phyloP scores from a whole-genome alignment of 2,888 invertebrate genomes.

The Macrophya annulata region DNA sequence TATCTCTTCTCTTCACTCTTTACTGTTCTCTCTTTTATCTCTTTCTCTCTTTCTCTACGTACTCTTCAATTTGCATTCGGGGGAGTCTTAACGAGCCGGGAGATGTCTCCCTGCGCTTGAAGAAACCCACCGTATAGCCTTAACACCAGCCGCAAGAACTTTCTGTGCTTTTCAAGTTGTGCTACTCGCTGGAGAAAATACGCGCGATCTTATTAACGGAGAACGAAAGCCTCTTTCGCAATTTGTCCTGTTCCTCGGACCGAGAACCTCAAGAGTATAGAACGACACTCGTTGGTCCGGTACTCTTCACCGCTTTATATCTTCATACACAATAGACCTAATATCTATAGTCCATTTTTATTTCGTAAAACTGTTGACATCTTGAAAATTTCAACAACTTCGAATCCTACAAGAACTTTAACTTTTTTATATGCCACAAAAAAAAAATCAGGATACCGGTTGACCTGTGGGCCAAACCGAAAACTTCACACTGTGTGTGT shows the following conservation, averaged over 20 bases:
- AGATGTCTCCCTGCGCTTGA: conserved; percentile 18
- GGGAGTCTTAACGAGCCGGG: conserved; percentile 41
- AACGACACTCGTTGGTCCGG: conserved; percentile 6
- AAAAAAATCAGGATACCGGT: no score
- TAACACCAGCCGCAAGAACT: conserved; percentile 14
- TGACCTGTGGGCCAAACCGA: no score
- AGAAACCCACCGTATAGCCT: not conserved
- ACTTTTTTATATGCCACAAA: not conserved
- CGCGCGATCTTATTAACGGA: conserved; percentile 19
- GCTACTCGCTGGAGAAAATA: not conserved
- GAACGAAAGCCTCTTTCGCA: conserved; percentile 28
- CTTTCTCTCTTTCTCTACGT: not conserved
- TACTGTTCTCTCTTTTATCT: not conserved
- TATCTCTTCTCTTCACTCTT: not conserved
- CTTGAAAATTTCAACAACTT: not conserved
- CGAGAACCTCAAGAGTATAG: conserved; percentile 3
- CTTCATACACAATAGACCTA: not conserved
- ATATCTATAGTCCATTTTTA: not conserved
- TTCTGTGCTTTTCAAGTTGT: conserved; percentile 24
- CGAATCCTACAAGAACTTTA: not conserved
- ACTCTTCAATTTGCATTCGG: conserved; percentile 50
- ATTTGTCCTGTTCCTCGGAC: conserved; percentile 37
- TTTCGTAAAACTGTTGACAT: not conserved
- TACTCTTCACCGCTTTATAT: not conserved
- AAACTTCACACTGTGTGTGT: no score